Evolutionary conservation across 1,140 invertebrate genomes (phyloP).

Genomic region (Prorops nasuta): DNA sequence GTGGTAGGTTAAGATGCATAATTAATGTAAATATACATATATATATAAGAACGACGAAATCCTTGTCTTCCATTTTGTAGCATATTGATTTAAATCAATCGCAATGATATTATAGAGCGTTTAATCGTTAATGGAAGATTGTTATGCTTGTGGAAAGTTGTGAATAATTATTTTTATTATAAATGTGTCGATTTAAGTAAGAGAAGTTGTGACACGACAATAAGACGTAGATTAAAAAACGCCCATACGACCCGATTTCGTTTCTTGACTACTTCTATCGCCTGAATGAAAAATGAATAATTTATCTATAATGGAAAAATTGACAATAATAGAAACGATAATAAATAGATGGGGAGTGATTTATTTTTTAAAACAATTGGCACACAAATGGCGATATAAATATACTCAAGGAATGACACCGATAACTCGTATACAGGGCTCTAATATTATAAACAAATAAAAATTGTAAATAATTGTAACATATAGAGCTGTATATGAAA

Average conservation of each 20-base stretch:
- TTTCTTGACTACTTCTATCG: background rate
- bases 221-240: slow-evolving; percentile 41
- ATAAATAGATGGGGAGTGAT: too few relatives aligned
- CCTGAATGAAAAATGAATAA: background rate
- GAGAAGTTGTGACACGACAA: slow-evolving; percentile 48
- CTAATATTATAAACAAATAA: too few relatives aligned
- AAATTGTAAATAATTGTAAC: too few relatives aligned
- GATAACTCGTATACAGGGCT: too few relatives aligned
- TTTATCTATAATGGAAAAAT: too few relatives aligned
- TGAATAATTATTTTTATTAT: background rate
- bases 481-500: too few relatives aligned
- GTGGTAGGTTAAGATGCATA: background rate
- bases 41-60: slow-evolving; percentile 34
- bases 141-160: background rate
- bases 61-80: slow-evolving; percentile 47
- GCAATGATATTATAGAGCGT: background rate
- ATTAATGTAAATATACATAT: background rate
- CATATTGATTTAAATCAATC: background rate
- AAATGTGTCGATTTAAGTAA: slow-evolving; percentile 5
- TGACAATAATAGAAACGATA: too few relatives aligned
- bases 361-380: too few relatives aligned
- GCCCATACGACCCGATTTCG: slow-evolving; percentile 23
- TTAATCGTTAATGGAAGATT: background rate
- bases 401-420: too few relatives aligned
- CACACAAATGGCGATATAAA: too few relatives aligned